These are phyloP conservation scores for Melanophora roralis DNA, from an alignment of 2,888 invertebrate species.

Conservation along the genomic window DNA sequence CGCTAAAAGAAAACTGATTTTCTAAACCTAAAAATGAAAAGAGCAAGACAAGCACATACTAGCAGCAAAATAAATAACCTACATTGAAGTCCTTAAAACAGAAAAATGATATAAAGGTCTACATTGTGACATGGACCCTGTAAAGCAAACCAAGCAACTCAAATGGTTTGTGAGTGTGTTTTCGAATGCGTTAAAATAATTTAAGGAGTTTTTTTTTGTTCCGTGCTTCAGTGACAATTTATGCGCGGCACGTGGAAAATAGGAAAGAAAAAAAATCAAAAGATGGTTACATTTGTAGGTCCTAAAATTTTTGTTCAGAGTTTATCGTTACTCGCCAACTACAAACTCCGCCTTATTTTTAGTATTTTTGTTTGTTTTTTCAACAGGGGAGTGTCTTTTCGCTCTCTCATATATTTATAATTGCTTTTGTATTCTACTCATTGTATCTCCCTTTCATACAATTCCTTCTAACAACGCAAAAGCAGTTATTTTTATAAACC, in stretches of 20 bases:
- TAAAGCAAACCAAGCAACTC: not conserved
- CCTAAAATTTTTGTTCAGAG: too few relatives aligned
- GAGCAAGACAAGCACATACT: not conserved
- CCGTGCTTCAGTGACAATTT: conserved; percentile 70
- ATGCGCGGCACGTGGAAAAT: conserved; percentile 73
- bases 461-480: too few relatives aligned
- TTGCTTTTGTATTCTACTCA: too few relatives aligned
- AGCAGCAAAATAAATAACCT: conserved; percentile 23
- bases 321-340: conserved; percentile 29
- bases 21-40: not conserved
- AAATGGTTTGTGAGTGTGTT: conserved; percentile 4
- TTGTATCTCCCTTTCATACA: too few relatives aligned
- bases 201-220: conserved; percentile 39
- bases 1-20: conserved; percentile 15
- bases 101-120: conserved; percentile 56
- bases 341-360: conserved; percentile 34
- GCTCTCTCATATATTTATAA: not conserved
- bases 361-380: not conserved
- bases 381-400: conserved; percentile 43
- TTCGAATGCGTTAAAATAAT: conserved; percentile 27
- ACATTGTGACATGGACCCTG: conserved; percentile 52
- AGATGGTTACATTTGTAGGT: conserved; percentile 37
- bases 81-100: conserved; percentile 42
- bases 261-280: conserved; percentile 51
- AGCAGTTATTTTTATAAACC: conserved; percentile 4